Conservation (phyloP, 2,888 invertebrate genomes). For the Hanleya hanleyi region DNA sequence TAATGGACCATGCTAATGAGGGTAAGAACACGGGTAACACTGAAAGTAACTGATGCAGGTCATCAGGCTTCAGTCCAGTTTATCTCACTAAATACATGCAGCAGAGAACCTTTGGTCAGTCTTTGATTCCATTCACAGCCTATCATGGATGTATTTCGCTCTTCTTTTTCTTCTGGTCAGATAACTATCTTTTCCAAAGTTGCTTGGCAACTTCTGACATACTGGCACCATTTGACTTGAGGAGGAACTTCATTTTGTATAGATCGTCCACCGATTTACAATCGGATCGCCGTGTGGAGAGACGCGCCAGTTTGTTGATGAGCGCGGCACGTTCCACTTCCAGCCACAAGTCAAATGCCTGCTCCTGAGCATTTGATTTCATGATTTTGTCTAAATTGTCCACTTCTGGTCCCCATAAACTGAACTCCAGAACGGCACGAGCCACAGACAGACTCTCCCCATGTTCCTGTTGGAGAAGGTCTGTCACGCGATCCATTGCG, state of each 20-base stretch:
- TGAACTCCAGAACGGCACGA: slow-evolving; percentile 59
- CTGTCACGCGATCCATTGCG: slow-evolving; percentile 48
- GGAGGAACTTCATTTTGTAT: slow-evolving; percentile 64
- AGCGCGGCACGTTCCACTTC: slow-evolving; percentile 54
- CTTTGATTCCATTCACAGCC: too few relatives aligned
- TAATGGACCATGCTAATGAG: too few relatives aligned
- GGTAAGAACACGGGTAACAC: too few relatives aligned
- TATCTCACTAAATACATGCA: too few relatives aligned
- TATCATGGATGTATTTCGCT: too few relatives aligned
- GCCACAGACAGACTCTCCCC: slow-evolving; percentile 57
- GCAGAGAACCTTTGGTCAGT: too few relatives aligned
- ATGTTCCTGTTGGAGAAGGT: slow-evolving; percentile 49
- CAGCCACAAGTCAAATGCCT: slow-evolving; percentile 47
- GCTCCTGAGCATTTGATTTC: not conserved
- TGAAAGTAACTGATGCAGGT: too few relatives aligned
- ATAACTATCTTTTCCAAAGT: slow-evolving; percentile 7
- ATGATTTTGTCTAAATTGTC: slow-evolving; percentile 24
- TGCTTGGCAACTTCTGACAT: slow-evolving; percentile 44
- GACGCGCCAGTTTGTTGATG: slow-evolving; percentile 54
- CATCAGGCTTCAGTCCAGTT: too few relatives aligned
- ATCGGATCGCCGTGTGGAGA: not conserved
- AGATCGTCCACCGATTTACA: slow-evolving; percentile 52
- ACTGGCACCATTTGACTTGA: slow-evolving; percentile 60
- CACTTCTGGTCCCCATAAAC: slow-evolving; percentile 58
- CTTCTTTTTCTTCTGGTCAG: too few relatives aligned